Percentiles rank a stretch among this genome's conserved stretches.
Conservation (phyloP, 2,797 vertebrate genomes). For the Myripristis jacobus region DNA sequence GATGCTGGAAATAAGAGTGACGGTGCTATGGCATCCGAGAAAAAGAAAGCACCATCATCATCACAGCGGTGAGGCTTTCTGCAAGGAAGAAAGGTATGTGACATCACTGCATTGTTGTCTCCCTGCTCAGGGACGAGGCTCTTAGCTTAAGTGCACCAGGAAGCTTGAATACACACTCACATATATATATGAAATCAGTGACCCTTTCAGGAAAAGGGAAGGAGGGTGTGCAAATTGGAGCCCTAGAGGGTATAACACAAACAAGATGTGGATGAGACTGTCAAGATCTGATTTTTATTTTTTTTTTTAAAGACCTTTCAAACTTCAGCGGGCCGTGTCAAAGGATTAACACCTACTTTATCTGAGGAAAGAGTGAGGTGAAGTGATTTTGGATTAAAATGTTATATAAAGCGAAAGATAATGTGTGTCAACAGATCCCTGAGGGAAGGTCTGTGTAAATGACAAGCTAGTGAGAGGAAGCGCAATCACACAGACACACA, state of each 20-base stretch:
- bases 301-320: not conserved
- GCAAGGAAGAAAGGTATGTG: conserved; percentile 25
- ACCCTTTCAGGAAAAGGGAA: conserved; percentile 3
- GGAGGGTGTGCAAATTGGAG: conserved; percentile 15
- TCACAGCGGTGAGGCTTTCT: not conserved
- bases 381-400: conserved; percentile 53
- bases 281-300: conserved; percentile 10
- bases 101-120: conserved; percentile 5
- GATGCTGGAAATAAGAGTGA: not conserved
- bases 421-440: conserved; percentile 53
- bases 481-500: conserved; percentile 15
- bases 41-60: conserved; percentile 1
- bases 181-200: not conserved
- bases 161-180: conserved; percentile 1
- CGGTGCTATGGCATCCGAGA: conserved; percentile 5
- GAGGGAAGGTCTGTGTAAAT: conserved; percentile 66
- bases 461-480: conserved; percentile 50
- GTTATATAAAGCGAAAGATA: conserved; percentile 51
- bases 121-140: conserved; percentile 20
- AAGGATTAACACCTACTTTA: conserved; percentile 7
- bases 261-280: conserved; percentile 19
- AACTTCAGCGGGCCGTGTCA: not conserved
- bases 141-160: conserved; percentile 14
- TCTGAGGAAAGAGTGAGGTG: conserved; percentile 31
- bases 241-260: conserved; percentile 1